Evolutionary conservation across 2,888 invertebrate species (phyloP).

Genomic region (Piscicola geometra): DNA sequence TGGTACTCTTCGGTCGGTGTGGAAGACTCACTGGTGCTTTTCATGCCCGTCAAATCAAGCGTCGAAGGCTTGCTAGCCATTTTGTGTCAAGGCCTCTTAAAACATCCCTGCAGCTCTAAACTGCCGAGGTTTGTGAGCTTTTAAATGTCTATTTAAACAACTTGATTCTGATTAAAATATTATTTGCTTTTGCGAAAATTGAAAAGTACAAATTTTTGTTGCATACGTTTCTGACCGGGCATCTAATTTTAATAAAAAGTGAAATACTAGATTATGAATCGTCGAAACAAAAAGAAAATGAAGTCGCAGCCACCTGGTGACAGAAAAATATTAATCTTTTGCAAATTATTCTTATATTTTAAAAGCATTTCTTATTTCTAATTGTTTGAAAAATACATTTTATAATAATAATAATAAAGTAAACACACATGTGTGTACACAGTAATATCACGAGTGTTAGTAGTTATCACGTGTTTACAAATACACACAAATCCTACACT

Average conservation of each 20-base stretch:
- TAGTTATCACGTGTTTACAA: background rate
- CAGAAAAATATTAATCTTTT: background rate
- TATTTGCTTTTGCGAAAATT: background rate
- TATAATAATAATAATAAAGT: background rate
- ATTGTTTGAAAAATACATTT: background rate
- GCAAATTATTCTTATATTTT: background rate
- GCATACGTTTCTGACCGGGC: background rate
- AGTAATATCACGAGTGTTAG: constrained; percentile 4
- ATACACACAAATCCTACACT: no score
- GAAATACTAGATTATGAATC: constrained; percentile 4
- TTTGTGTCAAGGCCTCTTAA: background rate
- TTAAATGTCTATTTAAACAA: constrained; percentile 11
- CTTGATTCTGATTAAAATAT: background rate
- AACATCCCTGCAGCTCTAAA: constrained; percentile 12
- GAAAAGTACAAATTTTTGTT: background rate
- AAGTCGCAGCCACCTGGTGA: constrained; percentile 12
- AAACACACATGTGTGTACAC: no score
- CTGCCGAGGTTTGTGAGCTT: constrained; percentile 7
- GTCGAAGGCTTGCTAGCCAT: constrained; percentile 28
- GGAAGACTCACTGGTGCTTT: constrained; percentile 34
- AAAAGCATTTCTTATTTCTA: background rate
- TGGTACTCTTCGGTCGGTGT: constrained; percentile 43
- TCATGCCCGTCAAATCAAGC: constrained; percentile 22
- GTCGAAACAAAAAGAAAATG: constrained; percentile 10
- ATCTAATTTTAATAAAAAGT: constrained; percentile 2